A percentile compares a stretch with the other conserved stretches of the same genome.
Evolutionary conservation across 2,113 vertebrate species (phyloP).

Genomic region (Vicugna pacos): DNA sequence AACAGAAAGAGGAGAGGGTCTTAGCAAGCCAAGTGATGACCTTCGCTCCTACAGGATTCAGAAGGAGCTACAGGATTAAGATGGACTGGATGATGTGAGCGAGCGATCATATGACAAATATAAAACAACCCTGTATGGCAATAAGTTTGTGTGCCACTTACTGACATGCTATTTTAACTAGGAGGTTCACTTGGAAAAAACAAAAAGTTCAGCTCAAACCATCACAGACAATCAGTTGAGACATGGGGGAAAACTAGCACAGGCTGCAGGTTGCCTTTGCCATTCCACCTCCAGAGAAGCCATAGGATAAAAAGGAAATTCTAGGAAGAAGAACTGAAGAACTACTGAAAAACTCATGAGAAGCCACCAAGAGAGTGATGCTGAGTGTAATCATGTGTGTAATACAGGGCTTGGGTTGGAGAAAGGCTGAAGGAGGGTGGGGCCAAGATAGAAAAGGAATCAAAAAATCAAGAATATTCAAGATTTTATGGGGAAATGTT

Average conservation of each 20-base stretch:
- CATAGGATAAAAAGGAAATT: neutral
- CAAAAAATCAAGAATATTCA: neutral
- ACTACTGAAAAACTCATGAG: neutral
- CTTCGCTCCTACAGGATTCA: neutral
- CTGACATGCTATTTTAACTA: neutral
- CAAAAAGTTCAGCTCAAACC: neutral
- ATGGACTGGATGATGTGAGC: neutral
- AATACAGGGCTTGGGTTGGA: neutral
- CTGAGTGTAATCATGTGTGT: neutral
- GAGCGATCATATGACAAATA: neutral
- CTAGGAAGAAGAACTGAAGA: neutral
- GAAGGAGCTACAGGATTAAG: neutral
- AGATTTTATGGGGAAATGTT: neutral
- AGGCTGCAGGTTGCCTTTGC: neutral
- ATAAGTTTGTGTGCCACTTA: neutral
- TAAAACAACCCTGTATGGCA: neutral
- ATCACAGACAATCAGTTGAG: neutral
- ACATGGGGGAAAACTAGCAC: neutral
- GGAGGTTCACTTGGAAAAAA: neutral
- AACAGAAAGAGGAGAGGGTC: neutral
- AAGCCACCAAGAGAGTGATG: neutral
- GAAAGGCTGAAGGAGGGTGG: neutral
- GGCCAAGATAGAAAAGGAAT: neutral
- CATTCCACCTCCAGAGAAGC: neutral
- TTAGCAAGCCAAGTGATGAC: neutral